Base-by-base conservation (phyloP, 2,113 vertebrate genomes). In the Paralichthys olivaceus region DNA sequence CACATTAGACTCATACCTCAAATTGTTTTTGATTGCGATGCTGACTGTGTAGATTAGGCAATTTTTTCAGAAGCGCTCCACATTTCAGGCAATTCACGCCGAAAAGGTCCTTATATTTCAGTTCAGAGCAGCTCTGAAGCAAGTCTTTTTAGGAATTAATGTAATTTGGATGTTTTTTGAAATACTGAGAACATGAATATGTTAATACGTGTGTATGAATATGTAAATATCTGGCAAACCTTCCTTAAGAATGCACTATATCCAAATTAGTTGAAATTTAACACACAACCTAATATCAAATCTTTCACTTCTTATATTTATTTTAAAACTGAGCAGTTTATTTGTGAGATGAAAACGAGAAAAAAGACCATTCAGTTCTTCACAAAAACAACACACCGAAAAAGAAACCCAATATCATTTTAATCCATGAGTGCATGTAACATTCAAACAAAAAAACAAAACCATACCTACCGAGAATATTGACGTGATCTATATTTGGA, bases 391-490 rank as follows among this genome's bases (percentile, higher is more conserved):
- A 79, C 72, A 84, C 80, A 80, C 67, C 65, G 49, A 19, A 23
- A 75, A 87, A 89, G 66, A 86, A 87, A 79, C 84, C 75, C 67
- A 75, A 77, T 77, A 84, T 77, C 56, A 74, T 80, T 87, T 85
- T 87, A 84, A 89, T 89, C 83, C 78, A 85, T 85, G 80, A 87
- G 81, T 86, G 88, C 81, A 90, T 77, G 84, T 60, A 85, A 87
- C 80, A 84, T 87, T 85, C 75, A 81, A 89, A 84, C 75, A 78
- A 87, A 84, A 69, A 45, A 88, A 80, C 1, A 40, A 23, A 62
- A 29, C 34, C 49, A 79, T 74, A 84, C 53, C 81, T 86, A 84
- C 81, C 19, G 77, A 84, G 76, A 85, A 88, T 66, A 89, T 77
- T 66, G 77, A 87, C 2, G 79, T 80, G 76, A 81, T 83, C 83